Evolutionary conservation across 1,140 invertebrate species (phyloP), one percentile per base, ranked within the genome.

Genomic region (Calephelis virginiensis): DNA sequence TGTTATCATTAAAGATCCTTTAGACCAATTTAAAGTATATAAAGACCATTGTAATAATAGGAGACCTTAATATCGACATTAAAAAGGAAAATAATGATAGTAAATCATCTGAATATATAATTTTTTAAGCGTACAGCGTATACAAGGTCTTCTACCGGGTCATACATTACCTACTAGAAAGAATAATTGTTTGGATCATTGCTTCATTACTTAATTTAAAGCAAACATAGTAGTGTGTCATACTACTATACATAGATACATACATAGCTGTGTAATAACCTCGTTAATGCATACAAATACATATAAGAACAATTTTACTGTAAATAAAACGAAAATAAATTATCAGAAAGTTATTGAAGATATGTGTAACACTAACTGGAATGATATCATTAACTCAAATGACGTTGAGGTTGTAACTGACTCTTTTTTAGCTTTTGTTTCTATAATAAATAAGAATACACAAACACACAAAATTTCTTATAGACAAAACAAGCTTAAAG

Each of bases 71-170:
- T 12, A 50, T 50, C 14, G 48, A 50, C 13, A 50, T 50, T 4
- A 50, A 50, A 50, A 50, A 50, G 8, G 48, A 14, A 50, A 50
- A 50, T 50, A 50, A 14, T 14, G 48, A 50, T 14, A 50, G 14
- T 8, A 50, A n/a, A 50, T 50, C 48, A 8, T 50, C 48, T 8
- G 48, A 50, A 48, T 50, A 50, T 1, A 1, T 50, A 50, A 14
- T 14, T 11, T 50, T 50, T 50, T 50, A n/a, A 50, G 48, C 48
- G 28, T n/a, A n/a, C n/a, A n/a, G n/a, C n/a, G 17, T 3, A 13
- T n/a, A 14, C 13, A 50, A 13, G 11, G 48, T 50, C 14, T 50
- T n/a, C 14, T n/a, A 50, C 13, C 7, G 5, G 5, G 13, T 14
- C 48, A 50, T 50, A 14, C 5, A 6, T 50, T 50, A 14, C 13